Conservation (phyloP, 2,113 vertebrate genomes). For the Sinocyclocheilus anshuiensis region DNA sequence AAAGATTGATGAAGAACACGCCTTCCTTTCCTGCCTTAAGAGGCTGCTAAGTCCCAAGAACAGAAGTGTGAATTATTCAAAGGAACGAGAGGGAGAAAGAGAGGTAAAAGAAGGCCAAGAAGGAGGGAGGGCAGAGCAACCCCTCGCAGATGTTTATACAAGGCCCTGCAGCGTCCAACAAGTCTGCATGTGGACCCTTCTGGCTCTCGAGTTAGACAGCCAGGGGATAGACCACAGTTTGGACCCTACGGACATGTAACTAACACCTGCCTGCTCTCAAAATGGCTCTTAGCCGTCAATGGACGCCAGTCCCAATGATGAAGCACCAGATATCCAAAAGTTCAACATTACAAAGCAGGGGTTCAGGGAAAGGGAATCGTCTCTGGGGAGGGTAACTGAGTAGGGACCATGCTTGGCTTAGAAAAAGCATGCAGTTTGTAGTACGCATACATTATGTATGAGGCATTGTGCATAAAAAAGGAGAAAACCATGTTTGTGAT, state of each 20-base stretch:
- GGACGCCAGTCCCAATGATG: neutral
- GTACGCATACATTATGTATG: constrained; percentile 63
- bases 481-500: constrained; percentile 48
- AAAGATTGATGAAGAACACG: constrained; percentile 68
- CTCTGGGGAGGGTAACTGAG: constrained; percentile 15
- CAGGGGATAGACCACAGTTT: neutral
- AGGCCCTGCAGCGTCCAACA: constrained; percentile 39
- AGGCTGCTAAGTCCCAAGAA: constrained; percentile 47
- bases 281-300: constrained; percentile 31
- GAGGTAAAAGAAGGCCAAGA: constrained; percentile 16
- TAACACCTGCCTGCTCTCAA: neutral
- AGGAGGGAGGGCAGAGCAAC: neutral
- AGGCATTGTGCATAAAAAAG: constrained; percentile 65
- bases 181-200: neutral
- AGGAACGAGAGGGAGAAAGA: neutral
- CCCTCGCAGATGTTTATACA: constrained; percentile 55
- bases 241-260: neutral
- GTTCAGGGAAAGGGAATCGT: neutral
- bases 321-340: neutral
- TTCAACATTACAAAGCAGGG: constrained; percentile 18
- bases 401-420: constrained; percentile 60
- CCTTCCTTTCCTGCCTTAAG: constrained; percentile 43
- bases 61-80: constrained; percentile 61
- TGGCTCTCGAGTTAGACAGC: constrained; percentile 16
- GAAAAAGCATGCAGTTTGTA: constrained; percentile 47